A percentile compares a stretch with the other conserved stretches of the same genome.
Evolutionary conservation across 2,113 vertebrate species (phyloP).

Genomic region (Amazona guildingii): DNA sequence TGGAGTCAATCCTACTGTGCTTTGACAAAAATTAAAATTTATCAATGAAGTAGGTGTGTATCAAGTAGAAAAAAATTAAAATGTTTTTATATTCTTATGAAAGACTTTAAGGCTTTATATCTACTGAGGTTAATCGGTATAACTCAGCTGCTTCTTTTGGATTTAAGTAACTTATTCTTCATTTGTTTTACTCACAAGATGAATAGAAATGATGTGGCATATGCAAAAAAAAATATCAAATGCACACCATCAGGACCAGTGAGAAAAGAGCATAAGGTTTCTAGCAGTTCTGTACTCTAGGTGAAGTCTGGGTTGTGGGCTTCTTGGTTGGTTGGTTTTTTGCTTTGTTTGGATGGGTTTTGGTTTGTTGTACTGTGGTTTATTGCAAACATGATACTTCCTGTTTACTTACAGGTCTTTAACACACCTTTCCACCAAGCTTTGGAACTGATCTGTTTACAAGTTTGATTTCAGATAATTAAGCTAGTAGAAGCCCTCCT

Average conservation of each 20-base stretch:
- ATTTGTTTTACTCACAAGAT: slow-evolving; percentile 56
- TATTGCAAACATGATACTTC: not conserved
- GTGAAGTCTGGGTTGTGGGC: not conserved
- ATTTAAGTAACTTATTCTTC: not conserved
- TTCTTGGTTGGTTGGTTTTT: not conserved
- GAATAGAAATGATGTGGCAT: slow-evolving; percentile 42
- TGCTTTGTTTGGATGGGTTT: not conserved
- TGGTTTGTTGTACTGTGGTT: not conserved
- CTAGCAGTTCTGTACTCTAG: not conserved
- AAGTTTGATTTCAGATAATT: slow-evolving; percentile 34
- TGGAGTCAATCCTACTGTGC: not conserved
- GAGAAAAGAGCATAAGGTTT: not conserved
- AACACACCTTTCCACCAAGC: not conserved
- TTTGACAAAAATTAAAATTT: not conserved
- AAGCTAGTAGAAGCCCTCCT: not conserved
- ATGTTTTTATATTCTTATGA: not conserved
- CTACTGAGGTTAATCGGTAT: not conserved
- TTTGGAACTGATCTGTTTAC: slow-evolving; percentile 34
- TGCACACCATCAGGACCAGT: not conserved
- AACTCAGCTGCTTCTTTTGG: not conserved
- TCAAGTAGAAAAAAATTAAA: not conserved
- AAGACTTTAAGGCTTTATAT: not conserved
- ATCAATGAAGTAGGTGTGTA: not conserved
- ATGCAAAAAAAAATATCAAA: slow-evolving; percentile 47
- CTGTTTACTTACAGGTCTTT: not conserved